Base-by-base conservation (phyloP, 2,113 vertebrate species). In the Tenrec ecaudatus region DNA sequence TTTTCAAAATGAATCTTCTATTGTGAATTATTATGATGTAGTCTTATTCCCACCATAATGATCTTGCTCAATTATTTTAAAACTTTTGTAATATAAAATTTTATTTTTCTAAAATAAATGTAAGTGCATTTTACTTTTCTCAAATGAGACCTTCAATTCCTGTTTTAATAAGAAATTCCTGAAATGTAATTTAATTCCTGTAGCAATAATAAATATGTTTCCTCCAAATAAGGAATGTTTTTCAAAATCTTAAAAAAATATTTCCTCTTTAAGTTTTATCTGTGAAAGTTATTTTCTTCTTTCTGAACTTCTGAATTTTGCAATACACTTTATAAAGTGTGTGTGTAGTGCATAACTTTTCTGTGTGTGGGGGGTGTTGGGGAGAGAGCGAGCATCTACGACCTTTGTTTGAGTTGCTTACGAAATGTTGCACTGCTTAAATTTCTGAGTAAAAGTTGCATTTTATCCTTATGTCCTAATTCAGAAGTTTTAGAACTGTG, bases 11-110 rank as follows among this genome's bases (percentile, higher is more conserved):
- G 33, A 3, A 38, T 27, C 27, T 81, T 57, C 33, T 6, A 27
- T 78, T 57, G 40, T 87, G n/a, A 90, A 78, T 90, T 83, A 78
- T 33, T 86, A 11, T 76, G 33, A n/a, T 66, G 57, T 47, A 68
- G 57, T 3, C 10, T 38, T 88, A 73, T 53, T 68, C 31, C 29
- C 66, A 75, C 33, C 57, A 62, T 14, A 71, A 90, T 82, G 36
- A 82, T 0, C 20, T 81, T 79, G 16, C 29, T 62, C 10, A 79
- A 47, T 9, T 76, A 73, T 68, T 85, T 40, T 58, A 93, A 53
- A 75, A 25, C 9, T 40, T 83, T 58, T 9, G 23, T 27, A 36
- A 40, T 53, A 27, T 53, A n/a, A 66, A 10, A 66, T 88, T 91
- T 7, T 69, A 81, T 66, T 31, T 40, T 27, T 80, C 36, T 76